A percentile compares a stretch with the other conserved stretches of the same genome.
Evolutionary conservation across 2,797 vertebrate species (phyloP).

Genomic region (Carduelis carduelis): DNA sequence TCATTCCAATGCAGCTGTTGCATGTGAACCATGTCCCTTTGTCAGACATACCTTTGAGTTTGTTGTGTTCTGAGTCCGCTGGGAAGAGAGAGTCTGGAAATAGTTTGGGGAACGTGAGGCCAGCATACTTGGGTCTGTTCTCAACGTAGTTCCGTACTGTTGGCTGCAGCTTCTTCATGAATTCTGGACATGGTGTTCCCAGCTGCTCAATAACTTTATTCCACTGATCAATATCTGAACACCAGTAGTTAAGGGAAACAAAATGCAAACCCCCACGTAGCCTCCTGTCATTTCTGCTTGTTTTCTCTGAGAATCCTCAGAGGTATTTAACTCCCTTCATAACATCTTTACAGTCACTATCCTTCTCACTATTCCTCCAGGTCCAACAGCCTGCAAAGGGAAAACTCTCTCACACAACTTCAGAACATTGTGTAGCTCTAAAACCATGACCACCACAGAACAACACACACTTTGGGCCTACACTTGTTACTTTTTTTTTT

Average conservation of each 20-base stretch:
- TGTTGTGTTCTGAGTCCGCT: conserved; percentile 99
- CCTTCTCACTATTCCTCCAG: neutral
- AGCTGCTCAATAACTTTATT: conserved; percentile 99
- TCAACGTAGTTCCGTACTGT: conserved; percentile 98
- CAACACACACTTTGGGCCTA: neutral
- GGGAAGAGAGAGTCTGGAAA: conserved; percentile 99
- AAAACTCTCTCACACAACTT: neutral
- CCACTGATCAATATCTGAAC: conserved; percentile 98
- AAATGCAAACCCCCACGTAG: neutral
- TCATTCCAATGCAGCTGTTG: neutral
- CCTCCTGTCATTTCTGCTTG: neutral
- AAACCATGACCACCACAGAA: neutral
- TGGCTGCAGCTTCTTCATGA: conserved; percentile 99
- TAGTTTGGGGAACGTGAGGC: conserved; percentile 97
- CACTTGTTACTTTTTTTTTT: neutral
- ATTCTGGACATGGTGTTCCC: conserved; percentile 93
- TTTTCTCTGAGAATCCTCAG: neutral
- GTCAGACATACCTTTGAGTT: conserved; percentile 92
- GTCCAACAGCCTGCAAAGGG: neutral
- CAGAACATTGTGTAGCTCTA: neutral
- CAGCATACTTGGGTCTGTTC: conserved; percentile 96
- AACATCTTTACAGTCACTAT: neutral
- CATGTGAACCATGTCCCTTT: accelerated
- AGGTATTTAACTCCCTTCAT: neutral
- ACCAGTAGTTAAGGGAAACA: conserved; percentile 80